These are phyloP conservation scores for Cataglyphis cursor DNA, from an alignment of 2,888 invertebrate species.

Conservation along the genomic window DNA sequence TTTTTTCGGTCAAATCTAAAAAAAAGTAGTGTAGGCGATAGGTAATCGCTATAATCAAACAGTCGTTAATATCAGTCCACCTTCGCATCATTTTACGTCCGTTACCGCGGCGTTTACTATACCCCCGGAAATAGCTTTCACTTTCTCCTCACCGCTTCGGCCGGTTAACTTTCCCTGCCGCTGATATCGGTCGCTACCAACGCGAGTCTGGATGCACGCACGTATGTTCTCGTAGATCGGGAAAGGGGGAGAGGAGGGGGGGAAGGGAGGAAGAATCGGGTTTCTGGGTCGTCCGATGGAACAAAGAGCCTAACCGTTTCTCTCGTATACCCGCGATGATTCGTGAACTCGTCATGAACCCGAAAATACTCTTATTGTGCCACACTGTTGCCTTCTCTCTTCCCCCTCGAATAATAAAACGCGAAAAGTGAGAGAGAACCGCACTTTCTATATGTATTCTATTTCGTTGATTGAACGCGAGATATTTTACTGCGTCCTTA, in stretches of 20 bases:
- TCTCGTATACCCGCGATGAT: slow-evolving; percentile 28
- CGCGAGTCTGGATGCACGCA: slow-evolving; percentile 46
- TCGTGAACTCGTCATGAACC: slow-evolving; percentile 38
- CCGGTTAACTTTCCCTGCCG: slow-evolving; percentile 80
- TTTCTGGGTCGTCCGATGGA: slow-evolving; percentile 78
- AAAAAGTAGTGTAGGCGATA: slow-evolving; percentile 14
- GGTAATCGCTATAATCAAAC: slow-evolving; percentile 53
- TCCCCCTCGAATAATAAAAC: not conserved
- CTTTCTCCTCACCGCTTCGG: slow-evolving; percentile 79
- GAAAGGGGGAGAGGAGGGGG: slow-evolving; percentile 42
- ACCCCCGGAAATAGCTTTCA: slow-evolving; percentile 83
- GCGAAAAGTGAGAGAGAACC: not conserved
- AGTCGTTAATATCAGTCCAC: slow-evolving; percentile 75
- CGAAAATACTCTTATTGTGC: slow-evolving; percentile 14
- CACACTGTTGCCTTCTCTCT: not conserved
- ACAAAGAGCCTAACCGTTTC: slow-evolving; percentile 73
- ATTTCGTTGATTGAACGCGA: slow-evolving; percentile 19
- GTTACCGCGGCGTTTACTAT: slow-evolving; percentile 54
- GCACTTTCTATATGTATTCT: slow-evolving; percentile 21
- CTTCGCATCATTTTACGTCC: slow-evolving; percentile 62
- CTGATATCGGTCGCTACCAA: slow-evolving; percentile 55
- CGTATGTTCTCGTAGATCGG: slow-evolving; percentile 53
- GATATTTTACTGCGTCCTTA: not conserved
- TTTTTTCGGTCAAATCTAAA: not conserved
- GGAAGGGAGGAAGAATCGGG: slow-evolving; percentile 75